Conservation (phyloP, 2,113 vertebrate genomes). For the Ochotona curzoniae region DNA sequence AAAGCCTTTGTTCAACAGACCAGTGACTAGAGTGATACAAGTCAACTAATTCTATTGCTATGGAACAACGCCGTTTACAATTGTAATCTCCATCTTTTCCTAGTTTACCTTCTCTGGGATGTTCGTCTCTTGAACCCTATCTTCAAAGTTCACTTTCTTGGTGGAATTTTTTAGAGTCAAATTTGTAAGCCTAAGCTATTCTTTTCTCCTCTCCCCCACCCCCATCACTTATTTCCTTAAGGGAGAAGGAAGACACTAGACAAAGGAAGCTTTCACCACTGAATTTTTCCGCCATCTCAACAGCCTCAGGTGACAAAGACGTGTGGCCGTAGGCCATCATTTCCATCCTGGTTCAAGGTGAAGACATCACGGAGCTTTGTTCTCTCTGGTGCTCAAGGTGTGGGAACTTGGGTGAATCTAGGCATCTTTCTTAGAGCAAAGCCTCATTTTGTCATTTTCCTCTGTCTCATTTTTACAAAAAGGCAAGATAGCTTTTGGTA, state of each 20-base stretch:
- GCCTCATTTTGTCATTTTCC: not conserved
- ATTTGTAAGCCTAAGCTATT: not conserved
- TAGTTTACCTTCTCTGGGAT: not conserved
- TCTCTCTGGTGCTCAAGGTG: not conserved
- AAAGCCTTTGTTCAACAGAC: not conserved
- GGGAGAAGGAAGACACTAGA: constrained; percentile 52
- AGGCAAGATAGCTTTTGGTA: not conserved
- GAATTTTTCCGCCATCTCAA: constrained; percentile 14
- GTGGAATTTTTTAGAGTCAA: constrained; percentile 46
- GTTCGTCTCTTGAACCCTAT: not conserved
- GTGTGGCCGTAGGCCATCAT: constrained; percentile 16
- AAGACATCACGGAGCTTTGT: constrained; percentile 30
- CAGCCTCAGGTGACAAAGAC: constrained; percentile 39
- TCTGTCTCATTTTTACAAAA: not conserved
- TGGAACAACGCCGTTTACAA: not conserved
- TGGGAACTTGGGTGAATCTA: not conserved
- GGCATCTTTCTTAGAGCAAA: constrained; percentile 12
- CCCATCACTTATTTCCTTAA: not conserved
- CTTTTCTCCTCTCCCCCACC: not conserved
- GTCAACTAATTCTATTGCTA: not conserved
- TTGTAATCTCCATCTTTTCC: not conserved
- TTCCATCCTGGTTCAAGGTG: constrained; percentile 52
- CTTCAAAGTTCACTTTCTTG: constrained; percentile 47
- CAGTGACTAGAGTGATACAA: not conserved
- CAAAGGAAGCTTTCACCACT: constrained; percentile 68